Conservation (phyloP, 1,140 invertebrate species). For the Amphibalanus amphitrite region DNA sequence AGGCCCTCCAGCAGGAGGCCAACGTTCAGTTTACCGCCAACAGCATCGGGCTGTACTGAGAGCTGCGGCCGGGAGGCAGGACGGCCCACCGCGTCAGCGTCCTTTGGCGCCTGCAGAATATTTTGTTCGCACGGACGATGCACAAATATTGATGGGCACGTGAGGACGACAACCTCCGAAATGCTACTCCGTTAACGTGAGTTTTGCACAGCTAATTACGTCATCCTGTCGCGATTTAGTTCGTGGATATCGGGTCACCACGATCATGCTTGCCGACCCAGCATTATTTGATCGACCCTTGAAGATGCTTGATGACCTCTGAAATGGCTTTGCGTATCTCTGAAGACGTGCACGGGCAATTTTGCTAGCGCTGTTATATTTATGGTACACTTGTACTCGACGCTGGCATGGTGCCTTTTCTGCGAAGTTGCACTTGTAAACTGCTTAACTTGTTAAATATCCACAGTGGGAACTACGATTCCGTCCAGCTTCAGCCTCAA, state of each 20-base stretch:
- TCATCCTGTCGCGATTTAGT: no score
- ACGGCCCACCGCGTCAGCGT: no score
- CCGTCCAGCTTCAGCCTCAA: background rate
- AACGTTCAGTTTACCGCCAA: slow-evolving; percentile 17
- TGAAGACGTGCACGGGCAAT: background rate
- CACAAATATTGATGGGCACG: no score
- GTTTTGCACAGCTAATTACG: no score
- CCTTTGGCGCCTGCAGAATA: no score
- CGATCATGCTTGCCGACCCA: no score
- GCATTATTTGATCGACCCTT: no score
- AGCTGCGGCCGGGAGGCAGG: no score
- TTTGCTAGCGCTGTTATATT: background rate
- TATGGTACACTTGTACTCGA: background rate
- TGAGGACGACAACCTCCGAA: no score
- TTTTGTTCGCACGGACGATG: no score
- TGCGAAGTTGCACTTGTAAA: background rate
- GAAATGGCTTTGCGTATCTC: background rate
- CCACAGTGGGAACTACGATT: background rate
- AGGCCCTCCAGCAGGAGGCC: slow-evolving; percentile 18
- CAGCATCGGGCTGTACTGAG: slow-evolving; percentile 18
- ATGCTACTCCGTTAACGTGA: background rate
- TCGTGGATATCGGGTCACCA: no score
- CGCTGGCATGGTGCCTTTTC: background rate
- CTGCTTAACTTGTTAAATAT: background rate
- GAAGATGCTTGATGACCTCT: no score